A percentile compares a stretch with the other conserved stretches of the same genome.
Conservation (phyloP, 2,888 invertebrate species). For the Limulus polyphemus region DNA sequence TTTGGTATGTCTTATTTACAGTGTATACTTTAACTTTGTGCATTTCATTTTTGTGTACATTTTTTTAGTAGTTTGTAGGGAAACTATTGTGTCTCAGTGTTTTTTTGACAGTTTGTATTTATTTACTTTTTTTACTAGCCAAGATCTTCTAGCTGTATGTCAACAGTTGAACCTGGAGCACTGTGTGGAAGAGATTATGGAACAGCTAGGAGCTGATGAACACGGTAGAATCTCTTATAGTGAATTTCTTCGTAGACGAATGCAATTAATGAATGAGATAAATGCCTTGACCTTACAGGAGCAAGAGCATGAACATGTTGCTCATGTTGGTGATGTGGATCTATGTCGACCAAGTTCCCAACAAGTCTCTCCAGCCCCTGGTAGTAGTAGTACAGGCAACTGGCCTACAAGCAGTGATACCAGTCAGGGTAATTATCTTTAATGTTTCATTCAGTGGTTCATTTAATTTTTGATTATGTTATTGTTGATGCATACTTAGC, state of each 20-base stretch:
- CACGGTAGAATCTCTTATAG: constrained; percentile 52
- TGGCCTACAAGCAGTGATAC: constrained; percentile 45
- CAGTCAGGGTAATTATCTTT: constrained; percentile 37
- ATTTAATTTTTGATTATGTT: no score
- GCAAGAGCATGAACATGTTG: constrained; percentile 11
- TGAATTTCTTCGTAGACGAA: constrained; percentile 49
- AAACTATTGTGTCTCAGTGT: background rate
- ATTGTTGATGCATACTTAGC: no score
- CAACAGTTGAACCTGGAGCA: constrained; percentile 49
- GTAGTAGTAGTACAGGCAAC: constrained; percentile 20
- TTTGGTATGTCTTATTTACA: no score
- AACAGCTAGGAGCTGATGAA: constrained; percentile 50
- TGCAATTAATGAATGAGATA: constrained; percentile 46
- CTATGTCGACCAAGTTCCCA: constrained; percentile 4
- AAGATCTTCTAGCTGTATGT: constrained; percentile 51
- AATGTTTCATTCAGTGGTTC: no score
- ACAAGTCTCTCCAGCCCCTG: constrained; percentile 19
- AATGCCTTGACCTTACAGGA: constrained; percentile 41
- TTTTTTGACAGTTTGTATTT: background rate
- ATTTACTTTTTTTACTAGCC: constrained; percentile 38
- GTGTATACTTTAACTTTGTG: no score
- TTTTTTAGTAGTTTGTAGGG: background rate
- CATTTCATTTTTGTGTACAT: background rate
- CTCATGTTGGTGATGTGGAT: constrained; percentile 6
- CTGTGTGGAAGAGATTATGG: constrained; percentile 51